Conservation (phyloP, 2,888 invertebrate genomes). For the Ypsolopha sequella region DNA sequence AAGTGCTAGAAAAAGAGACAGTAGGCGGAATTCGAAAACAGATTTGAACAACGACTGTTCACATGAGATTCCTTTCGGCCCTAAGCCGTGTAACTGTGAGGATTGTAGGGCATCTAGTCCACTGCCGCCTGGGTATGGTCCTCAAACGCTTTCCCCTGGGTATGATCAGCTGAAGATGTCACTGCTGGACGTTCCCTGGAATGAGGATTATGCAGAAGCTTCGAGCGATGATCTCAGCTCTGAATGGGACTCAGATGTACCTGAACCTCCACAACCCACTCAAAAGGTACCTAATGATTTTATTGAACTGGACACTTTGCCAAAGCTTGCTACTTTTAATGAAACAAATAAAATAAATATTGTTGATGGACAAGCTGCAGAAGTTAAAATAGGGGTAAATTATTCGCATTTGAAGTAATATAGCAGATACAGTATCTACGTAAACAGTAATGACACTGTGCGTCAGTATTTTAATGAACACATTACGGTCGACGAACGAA, state of each 20-base stretch:
- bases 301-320: no score
- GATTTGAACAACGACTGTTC: constrained; percentile 35
- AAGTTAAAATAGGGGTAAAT: no score
- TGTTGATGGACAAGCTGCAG: no score
- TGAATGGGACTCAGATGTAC: constrained; percentile 91
- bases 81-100: constrained; percentile 58
- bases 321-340: no score
- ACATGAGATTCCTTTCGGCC: constrained; percentile 38
- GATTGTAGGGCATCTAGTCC: constrained; percentile 68
- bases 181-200: constrained; percentile 80
- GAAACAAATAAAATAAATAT: no score
- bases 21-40: constrained; percentile 42
- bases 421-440: not conserved
- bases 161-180: constrained; percentile 87
- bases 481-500: constrained; percentile 16
- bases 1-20: constrained; percentile 52
- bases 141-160: constrained; percentile 68
- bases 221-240: constrained; percentile 92
- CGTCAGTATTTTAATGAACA: constrained; percentile 13
- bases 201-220: constrained; percentile 88
- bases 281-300: constrained; percentile 33
- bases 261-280: constrained; percentile 62
- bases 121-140: constrained; percentile 54
- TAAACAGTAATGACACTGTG: constrained; percentile 13
- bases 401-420: no score